Percentiles rank a stretch among this genome's conserved stretches.
Conservation (phyloP, 2,113 vertebrate species). For the Sylvietta virens region DNA sequence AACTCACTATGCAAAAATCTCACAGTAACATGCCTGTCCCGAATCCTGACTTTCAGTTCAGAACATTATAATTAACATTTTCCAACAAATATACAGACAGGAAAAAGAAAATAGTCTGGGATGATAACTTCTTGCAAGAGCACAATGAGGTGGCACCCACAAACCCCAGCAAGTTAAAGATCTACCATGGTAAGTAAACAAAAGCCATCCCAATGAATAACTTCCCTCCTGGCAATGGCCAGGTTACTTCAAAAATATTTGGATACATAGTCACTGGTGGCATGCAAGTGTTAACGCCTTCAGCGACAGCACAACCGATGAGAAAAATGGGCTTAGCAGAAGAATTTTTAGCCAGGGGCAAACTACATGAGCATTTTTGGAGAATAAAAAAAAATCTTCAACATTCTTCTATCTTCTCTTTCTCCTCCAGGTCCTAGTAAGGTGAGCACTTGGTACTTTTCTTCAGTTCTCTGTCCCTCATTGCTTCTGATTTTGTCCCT, state of each 20-base stretch:
- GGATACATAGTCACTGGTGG: background rate
- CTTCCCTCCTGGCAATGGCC: background rate
- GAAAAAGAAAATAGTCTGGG: background rate
- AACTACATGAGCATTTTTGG: background rate
- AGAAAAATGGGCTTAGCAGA: background rate
- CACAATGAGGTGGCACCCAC: background rate
- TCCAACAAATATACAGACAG: background rate
- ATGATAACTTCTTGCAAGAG: background rate
- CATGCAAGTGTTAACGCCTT: background rate
- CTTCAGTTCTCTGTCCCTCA: background rate
- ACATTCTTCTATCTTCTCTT: background rate
- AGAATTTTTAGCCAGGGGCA: background rate
- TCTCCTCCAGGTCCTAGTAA: background rate
- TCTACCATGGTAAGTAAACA: background rate
- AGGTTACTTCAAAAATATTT: background rate
- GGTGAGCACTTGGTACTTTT: background rate
- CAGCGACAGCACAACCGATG: accelerated
- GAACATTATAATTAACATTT: background rate
- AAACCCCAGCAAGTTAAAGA: background rate
- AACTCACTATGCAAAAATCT: background rate
- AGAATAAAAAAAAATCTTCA: background rate
- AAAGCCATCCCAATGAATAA: background rate
- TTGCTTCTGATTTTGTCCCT: background rate
- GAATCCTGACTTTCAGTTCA: background rate
- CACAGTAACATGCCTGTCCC: background rate